Base-by-base conservation (phyloP, 1,140 invertebrate genomes). In the Drosophila elegans region DNA sequence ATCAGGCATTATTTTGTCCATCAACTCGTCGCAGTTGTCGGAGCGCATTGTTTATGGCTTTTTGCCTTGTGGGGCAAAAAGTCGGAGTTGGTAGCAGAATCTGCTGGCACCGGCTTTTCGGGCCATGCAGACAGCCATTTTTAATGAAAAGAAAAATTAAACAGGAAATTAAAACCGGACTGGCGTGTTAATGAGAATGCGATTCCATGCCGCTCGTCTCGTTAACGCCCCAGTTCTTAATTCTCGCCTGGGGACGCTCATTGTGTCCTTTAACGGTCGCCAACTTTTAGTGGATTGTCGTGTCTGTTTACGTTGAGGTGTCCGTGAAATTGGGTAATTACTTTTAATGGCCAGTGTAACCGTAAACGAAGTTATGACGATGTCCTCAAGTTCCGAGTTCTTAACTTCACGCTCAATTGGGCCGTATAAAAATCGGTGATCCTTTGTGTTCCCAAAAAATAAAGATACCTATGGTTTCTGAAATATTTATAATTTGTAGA, bases 81-180 rank as follows among this genome's bases (percentile, higher is more conserved):
- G 39, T 16, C n/a, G 57, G 41, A 44, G 67, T 72, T 53, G 64
- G 27, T 25, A 9, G 25, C 45, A 1, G 38, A 32, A 25, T 25
- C 16, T 4, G 10, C 34, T 41, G 57, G 10, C 51, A 11, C 16
- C 34, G 25, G 25, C 45, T 38, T 49, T 64, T 32, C 32, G 13
- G 21, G 62, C 49, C 38, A 62, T 42, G 25, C 13, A 13, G 42
- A 45, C 53, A 6, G 80, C 60, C 81, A 84, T 83, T 83, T 83
- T 80, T 84, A 83, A 83, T 85, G 80, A 74, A 84, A 84, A 62
- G 46, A 84, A 80, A 84, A 85, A 80, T 84, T 76, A 76, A 84
- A 76, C 77, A 48, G 81, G 80, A 84, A 84, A 84, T 85, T 84
- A 81, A 84, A 84, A 84, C 81, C 80, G 80, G 80, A 80, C 80